Conservation (phyloP, 2,888 invertebrate species). For the Rhaphigaster nebulosa region DNA sequence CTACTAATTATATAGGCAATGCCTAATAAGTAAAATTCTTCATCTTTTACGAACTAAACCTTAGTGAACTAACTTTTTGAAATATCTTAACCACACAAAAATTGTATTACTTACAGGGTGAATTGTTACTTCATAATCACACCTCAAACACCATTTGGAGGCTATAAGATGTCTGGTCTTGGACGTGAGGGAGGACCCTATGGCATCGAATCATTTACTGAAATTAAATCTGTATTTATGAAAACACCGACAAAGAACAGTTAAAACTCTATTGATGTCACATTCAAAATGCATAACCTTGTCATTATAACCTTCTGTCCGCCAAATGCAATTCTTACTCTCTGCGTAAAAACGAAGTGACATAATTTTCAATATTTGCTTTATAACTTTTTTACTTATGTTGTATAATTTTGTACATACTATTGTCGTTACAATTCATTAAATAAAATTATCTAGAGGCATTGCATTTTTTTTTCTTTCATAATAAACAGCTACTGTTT, state of each 20-base stretch:
- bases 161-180: constrained; percentile 95
- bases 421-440: background rate
- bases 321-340: constrained; percentile 20
- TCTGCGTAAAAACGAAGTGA: background rate
- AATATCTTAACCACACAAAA: background rate
- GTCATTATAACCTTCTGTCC: constrained; percentile 32
- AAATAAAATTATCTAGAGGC: background rate
- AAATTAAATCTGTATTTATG: constrained; percentile 91
- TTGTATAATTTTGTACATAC: constrained; percentile 34
- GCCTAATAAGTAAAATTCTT: background rate
- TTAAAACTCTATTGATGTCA: constrained; percentile 69
- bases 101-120: constrained; percentile 73
- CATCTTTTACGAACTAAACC: background rate
- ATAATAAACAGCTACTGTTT: constrained; percentile 16
- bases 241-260: constrained; percentile 83
- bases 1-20: background rate
- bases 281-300: constrained; percentile 4
- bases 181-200: constrained; percentile 97
- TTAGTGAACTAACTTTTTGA: background rate
- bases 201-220: constrained; percentile 92
- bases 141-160: constrained; percentile 94
- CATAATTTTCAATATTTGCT: background rate
- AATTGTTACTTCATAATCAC: constrained; percentile 92
- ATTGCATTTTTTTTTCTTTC: background rate
- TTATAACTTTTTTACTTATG: background rate